phyloP scores from a whole-genome alignment of 2,113 vertebrate species.

The Coregonus clupeaformis region DNA sequence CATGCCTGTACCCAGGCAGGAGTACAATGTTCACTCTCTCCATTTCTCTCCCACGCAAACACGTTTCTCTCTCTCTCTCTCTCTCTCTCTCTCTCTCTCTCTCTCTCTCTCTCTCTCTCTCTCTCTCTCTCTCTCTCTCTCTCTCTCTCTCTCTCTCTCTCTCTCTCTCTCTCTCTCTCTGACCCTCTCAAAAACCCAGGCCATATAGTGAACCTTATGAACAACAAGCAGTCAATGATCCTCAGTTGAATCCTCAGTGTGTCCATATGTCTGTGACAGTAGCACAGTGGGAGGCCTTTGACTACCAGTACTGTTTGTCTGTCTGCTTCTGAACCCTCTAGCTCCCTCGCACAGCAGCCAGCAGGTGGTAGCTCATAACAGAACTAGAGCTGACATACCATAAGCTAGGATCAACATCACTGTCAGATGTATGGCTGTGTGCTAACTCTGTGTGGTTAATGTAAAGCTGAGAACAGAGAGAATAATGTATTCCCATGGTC shows the following conservation, averaged over 20 bases:
- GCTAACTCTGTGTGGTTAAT: background rate
- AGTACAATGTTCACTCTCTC: background rate
- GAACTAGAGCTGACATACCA: no score
- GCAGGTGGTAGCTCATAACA: background rate
- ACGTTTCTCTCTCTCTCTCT: background rate
- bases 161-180: background rate
- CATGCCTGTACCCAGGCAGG: background rate
- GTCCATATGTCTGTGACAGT: background rate
- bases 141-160: background rate
- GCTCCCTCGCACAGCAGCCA: background rate
- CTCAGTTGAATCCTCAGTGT: background rate
- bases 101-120: background rate
- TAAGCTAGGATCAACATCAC: no score
- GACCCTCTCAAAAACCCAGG: no score
- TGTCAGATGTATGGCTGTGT: background rate
- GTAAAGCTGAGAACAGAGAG: background rate
- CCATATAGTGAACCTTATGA: no score
- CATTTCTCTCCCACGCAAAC: slow-evolving; percentile 7
- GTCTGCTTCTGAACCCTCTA: background rate
- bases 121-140: background rate
- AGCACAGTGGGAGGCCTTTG: background rate
- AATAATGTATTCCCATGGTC: background rate
- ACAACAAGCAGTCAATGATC: background rate
- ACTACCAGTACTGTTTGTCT: background rate
- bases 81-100: background rate